Evolutionary conservation across 2,888 invertebrate genomes (phyloP).

Genomic region (Leptinotarsa tumamoca): DNA sequence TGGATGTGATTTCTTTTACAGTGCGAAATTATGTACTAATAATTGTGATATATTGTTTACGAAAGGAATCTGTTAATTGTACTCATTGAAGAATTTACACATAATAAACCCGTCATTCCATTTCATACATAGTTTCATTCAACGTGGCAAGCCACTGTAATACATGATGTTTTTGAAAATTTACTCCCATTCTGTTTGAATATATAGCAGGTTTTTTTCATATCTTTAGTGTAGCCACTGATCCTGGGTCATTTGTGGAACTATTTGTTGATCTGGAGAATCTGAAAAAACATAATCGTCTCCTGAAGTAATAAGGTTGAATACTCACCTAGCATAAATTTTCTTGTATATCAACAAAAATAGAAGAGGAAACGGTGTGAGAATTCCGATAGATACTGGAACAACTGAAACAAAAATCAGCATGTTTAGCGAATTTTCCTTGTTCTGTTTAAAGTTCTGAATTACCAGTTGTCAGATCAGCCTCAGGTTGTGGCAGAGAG

Average conservation of each 20-base stretch:
- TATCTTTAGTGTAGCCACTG: constrained; percentile 17
- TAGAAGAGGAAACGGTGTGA: constrained; percentile 89
- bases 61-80: constrained; percentile 18
- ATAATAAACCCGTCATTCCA: constrained; percentile 25
- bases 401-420: constrained; percentile 72
- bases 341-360: constrained; percentile 67
- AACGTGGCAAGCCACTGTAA: neutral
- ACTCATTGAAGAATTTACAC: constrained; percentile 24
- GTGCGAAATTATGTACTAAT: constrained; percentile 15
- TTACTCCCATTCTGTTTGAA: too few relatives aligned
- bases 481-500: constrained; percentile 84
- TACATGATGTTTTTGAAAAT: too few relatives aligned
- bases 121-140: neutral
- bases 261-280: neutral
- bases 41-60: constrained; percentile 27
- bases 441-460: neutral
- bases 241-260: constrained; percentile 6
- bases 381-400: constrained; percentile 90
- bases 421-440: neutral
- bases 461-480: constrained; percentile 85
- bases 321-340: constrained; percentile 66
- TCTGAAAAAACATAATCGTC: neutral
- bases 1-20: constrained; percentile 24
- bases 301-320: neutral
- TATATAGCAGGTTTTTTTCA: neutral